Conservation (phyloP, 2,888 invertebrate species). For the Dexiosoma caninum region DNA sequence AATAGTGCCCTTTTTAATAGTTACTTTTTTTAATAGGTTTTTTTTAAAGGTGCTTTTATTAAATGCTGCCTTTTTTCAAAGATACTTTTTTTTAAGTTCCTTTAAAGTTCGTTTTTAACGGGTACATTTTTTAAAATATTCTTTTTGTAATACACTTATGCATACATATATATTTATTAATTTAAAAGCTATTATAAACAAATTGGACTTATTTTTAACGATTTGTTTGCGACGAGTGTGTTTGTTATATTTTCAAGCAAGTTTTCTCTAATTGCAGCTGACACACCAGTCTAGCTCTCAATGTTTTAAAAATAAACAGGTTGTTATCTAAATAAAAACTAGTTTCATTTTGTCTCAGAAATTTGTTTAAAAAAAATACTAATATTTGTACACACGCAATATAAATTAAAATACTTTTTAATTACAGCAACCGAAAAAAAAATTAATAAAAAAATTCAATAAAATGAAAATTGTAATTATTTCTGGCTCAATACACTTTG, state of each 20-base stretch:
- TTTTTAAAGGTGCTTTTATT: not conserved
- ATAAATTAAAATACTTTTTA: conserved; percentile 1
- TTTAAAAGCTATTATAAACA: not conserved
- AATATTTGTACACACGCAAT: not conserved
- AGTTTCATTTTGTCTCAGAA: not conserved
- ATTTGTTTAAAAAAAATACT: not conserved
- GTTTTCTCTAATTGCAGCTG: not conserved
- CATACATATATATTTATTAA: too few species aligned
- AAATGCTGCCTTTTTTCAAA: not conserved
- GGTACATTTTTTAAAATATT: too few species aligned
- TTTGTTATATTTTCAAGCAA: not conserved
- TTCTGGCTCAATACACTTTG: conserved; percentile 19
- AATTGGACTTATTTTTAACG: too few species aligned
- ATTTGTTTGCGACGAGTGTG: not conserved
- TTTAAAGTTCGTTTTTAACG: too few species aligned
- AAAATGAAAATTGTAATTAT: conserved; percentile 6
- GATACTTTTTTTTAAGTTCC: not conserved
- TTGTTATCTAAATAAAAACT: not conserved
- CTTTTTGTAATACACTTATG: too few species aligned
- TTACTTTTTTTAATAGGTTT: not conserved
- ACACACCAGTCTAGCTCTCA: not conserved
- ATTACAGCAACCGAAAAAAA: not conserved
- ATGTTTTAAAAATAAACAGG: not conserved
- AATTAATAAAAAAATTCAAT: not conserved
- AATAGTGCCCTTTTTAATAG: not conserved